Base-by-base conservation (phyloP, 2,797 vertebrate genomes). In the Alcedo atthis region DNA sequence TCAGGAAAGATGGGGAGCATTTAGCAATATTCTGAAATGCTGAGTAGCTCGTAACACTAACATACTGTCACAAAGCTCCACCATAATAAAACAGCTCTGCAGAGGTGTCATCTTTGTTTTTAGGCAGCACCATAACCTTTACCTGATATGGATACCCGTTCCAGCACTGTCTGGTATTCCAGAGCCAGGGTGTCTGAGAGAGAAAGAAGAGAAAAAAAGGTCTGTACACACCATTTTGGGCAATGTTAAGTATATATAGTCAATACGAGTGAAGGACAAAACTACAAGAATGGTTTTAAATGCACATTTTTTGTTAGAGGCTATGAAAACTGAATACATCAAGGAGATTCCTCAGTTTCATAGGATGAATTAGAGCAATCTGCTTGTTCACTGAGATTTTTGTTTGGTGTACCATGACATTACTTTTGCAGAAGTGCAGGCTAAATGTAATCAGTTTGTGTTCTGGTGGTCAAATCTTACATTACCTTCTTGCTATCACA, bases 91-190 rank as follows among this genome's bases (percentile, higher is more conserved):
- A 28, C 62, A 32, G 11, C 28, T 74, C 58, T 81, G 48, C 46
- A 90, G 26, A 91, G 33, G 17, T 26, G 26, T 42, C 25, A 26
- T 59, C 9, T 32, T 85, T 43, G 45, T 3, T 81, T 74, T 71
- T 20, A 85, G 71, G 33, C 18, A 92, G 96, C 37, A 95, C 25
- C 79, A 89, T 59, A 79, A 75, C 28, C 93, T 98, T 87, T 98
- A 99, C 99, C 99, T 99, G 99, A 97, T 99, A 98, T 9, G 99
- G 99, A 87, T 99, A 99, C 95, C 99, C 99, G 48, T 98, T 98
- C 99, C 99, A 99, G 97, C 99, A 99, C 57, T 99, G 98, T 92
- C 98, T 99, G 69, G 99, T 99, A 96, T 99, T 98, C 99, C 99
- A 99, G 66, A 99, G 96, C 99, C 99, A 99, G 1, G 99, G 97